These are phyloP conservation scores for Enhydra lutris DNA, from an alignment of 2,113 vertebrate genomes.

Conservation along the genomic window DNA sequence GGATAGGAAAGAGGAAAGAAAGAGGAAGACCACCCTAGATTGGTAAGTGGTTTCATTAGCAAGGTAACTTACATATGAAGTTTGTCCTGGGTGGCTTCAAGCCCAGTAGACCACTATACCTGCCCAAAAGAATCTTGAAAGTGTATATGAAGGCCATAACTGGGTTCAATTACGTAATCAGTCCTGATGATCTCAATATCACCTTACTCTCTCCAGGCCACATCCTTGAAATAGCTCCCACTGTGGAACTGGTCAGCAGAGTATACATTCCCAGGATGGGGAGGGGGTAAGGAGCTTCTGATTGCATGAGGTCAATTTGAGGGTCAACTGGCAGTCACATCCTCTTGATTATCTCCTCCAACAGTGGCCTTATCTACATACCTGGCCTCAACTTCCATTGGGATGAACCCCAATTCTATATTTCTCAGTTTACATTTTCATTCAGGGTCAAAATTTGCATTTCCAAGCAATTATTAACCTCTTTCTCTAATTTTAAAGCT, in stretches of 20 bases:
- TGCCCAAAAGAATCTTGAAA: neutral
- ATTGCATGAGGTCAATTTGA: neutral
- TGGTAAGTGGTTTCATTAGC: neutral
- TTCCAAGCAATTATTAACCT: neutral
- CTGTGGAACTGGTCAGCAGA: neutral
- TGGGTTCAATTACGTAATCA: neutral
- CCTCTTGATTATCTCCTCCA: neutral
- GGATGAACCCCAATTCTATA: neutral
- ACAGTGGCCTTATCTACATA: neutral
- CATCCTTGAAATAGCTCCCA: neutral
- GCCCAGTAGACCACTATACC: neutral
- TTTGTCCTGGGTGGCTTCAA: neutral
- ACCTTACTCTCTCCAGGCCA: neutral
- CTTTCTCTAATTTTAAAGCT: neutral
- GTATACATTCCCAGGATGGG: neutral
- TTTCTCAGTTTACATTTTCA: neutral
- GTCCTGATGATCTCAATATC: neutral
- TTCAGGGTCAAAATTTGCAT: neutral
- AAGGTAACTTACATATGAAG: neutral
- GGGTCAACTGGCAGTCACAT: neutral
- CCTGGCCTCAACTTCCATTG: neutral
- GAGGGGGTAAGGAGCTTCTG: neutral
- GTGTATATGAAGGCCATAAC: neutral
- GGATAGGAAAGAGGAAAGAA: neutral
- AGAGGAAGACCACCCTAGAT: neutral